Conservation (phyloP, 2,888 invertebrate genomes). For the Drosophila barbarae region DNA sequence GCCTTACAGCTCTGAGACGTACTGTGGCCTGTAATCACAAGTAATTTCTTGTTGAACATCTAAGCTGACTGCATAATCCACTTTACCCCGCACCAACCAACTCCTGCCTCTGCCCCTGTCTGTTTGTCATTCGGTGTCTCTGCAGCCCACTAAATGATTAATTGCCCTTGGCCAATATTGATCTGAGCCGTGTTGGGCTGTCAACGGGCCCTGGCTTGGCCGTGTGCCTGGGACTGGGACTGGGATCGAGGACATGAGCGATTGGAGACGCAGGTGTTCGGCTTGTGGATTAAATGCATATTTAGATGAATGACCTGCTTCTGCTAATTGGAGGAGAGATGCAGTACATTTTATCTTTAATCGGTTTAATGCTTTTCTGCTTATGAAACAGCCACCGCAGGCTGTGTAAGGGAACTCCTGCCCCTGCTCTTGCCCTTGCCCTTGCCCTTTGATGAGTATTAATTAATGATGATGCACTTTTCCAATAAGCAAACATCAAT, state of each 20-base stretch:
- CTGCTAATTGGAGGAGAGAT: background rate
- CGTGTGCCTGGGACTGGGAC: background rate
- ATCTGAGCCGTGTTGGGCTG: constrained; percentile 49
- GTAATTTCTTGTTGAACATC: constrained; percentile 39
- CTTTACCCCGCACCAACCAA: constrained; percentile 5
- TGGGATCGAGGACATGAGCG: constrained; percentile 33
- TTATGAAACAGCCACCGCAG: constrained; percentile 24
- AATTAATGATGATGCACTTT: constrained; percentile 37
- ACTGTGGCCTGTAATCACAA: constrained; percentile 27
- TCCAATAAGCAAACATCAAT: constrained; percentile 25
- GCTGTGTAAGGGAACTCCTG: background rate
- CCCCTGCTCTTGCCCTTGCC: background rate
- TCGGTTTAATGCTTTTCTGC: constrained; percentile 29
- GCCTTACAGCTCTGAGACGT: constrained; percentile 2
- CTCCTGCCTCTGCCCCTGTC: background rate
- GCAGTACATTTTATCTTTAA: constrained; percentile 22
- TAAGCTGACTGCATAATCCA: constrained; percentile 60
- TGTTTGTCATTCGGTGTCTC: constrained; percentile 25
- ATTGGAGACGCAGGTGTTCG: constrained; percentile 41
- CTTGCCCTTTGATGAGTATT: constrained; percentile 10
- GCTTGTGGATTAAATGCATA: constrained; percentile 32
- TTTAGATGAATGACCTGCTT: constrained; percentile 19
- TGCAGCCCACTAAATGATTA: constrained; percentile 57
- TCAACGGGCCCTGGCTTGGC: constrained; percentile 44
- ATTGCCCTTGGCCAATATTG: constrained; percentile 54